phyloP scores from a whole-genome alignment of 2,797 vertebrate species.

The Eulemur coronatus region DNA sequence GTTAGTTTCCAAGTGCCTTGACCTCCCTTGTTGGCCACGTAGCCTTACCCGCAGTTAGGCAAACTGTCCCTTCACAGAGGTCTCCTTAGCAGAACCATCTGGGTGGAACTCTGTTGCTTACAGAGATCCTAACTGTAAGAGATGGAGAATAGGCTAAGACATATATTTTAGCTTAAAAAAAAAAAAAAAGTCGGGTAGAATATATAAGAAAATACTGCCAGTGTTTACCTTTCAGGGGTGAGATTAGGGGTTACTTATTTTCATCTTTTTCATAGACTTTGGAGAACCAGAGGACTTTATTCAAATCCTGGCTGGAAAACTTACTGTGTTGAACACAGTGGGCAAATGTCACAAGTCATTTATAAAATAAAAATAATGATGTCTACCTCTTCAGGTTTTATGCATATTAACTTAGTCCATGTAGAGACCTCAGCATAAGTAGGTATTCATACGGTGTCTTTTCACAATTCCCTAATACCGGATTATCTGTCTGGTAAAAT shows the following conservation, averaged over 20 bases:
- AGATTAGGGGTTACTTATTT: slow-evolving; percentile 2
- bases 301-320: not conserved
- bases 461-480: not conserved
- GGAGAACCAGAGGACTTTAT: not conserved
- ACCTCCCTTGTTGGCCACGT: not conserved
- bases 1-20: not conserved
- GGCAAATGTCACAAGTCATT: not conserved
- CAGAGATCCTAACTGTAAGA: not conserved
- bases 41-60: not conserved
- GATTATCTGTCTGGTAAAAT: not conserved
- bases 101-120: not conserved
- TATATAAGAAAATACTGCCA: not conserved
- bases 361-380: slow-evolving; percentile 41
- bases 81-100: not conserved
- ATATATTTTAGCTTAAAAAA: not conserved
- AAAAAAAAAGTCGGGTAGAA: not conserved
- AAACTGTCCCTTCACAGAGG: not conserved
- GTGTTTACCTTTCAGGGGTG: not conserved
- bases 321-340: not conserved
- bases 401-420: not conserved
- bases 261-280: not conserved
- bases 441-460: not conserved
- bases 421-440: not conserved
- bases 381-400: not conserved
- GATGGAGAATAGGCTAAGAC: not conserved